Conservation (phyloP, 1,140 invertebrate genomes). For the Hirudo medicinalis region DNA sequence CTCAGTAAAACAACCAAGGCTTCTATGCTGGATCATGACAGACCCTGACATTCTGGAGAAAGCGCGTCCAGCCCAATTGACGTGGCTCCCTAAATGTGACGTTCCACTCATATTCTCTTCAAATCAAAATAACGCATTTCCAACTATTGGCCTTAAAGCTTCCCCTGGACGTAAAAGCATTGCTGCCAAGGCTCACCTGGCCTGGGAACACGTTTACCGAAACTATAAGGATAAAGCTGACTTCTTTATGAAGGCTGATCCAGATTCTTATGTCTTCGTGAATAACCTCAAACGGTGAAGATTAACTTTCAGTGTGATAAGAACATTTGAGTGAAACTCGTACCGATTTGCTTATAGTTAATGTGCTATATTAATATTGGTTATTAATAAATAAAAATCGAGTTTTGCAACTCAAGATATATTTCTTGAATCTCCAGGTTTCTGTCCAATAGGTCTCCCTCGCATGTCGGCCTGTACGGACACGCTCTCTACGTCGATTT, state of each 20-base stretch:
- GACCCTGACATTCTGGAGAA: slow-evolving; percentile 1
- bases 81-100: not conserved
- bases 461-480: not conserved
- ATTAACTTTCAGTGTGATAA: not conserved
- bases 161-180: slow-evolving; percentile 15
- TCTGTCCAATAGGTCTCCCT: not conserved
- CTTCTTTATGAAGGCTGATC: slow-evolving; percentile 18
- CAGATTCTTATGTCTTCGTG: slow-evolving; percentile 12
- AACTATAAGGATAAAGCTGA: slow-evolving; percentile 11
- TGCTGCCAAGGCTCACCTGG: slow-evolving; percentile 6
- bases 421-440: too few relatives aligned
- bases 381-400: too few relatives aligned
- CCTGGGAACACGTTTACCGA: slow-evolving; percentile 11
- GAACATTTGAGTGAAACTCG: not conserved
- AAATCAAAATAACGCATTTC: not conserved
- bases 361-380: too few relatives aligned
- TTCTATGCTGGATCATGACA: slow-evolving; percentile 13
- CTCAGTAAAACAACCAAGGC: not conserved
- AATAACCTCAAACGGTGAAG: slow-evolving; percentile 1
- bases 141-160: not conserved
- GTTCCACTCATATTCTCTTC: not conserved
- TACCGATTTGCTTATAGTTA: not conserved
- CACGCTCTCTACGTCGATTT: slow-evolving; percentile 2
- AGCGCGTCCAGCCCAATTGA: not conserved
- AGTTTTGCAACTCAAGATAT: too few relatives aligned